phyloP scores from a whole-genome alignment of 2,797 vertebrate genomes.

The Pantherophis vulpinus region DNA sequence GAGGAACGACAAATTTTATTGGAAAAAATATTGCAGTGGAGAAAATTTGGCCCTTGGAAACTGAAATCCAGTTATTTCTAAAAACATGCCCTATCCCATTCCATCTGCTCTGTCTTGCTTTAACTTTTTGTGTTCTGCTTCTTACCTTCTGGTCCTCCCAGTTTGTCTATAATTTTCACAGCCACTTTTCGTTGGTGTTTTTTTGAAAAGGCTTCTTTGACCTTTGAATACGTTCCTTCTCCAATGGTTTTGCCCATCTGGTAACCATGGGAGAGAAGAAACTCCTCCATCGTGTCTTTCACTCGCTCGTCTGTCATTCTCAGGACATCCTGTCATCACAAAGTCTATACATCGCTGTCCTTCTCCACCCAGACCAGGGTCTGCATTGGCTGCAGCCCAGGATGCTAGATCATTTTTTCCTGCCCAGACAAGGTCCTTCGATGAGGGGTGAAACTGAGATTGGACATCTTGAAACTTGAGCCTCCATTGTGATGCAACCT shows the following conservation, averaged over 20 bases:
- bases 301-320: slow-evolving; percentile 37
- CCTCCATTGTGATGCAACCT: slow-evolving; percentile 65
- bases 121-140: neutral
- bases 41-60: neutral
- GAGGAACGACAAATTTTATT: neutral
- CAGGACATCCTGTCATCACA: slow-evolving; percentile 53
- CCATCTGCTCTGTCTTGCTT: neutral
- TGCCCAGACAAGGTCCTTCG: slow-evolving; percentile 18
- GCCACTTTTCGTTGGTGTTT: slow-evolving; percentile 72
- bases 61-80: neutral
- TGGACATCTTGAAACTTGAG: slow-evolving; percentile 46
- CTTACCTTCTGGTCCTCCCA: slow-evolving; percentile 70
- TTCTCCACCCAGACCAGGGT: slow-evolving; percentile 33
- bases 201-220: slow-evolving; percentile 73
- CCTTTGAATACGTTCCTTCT: slow-evolving; percentile 74
- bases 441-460: slow-evolving; percentile 36
- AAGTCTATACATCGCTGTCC: slow-evolving; percentile 36
- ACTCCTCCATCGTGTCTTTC: slow-evolving; percentile 63
- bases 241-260: slow-evolving; percentile 71
- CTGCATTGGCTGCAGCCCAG: slow-evolving; percentile 52
- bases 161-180: slow-evolving; percentile 75
- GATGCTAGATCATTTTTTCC: slow-evolving; percentile 49
- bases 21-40: neutral
- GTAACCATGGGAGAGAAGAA: slow-evolving; percentile 71
- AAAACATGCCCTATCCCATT: no score